Evolutionary conservation across 2,113 vertebrate genomes (phyloP).

Genomic region (Neolamprologus ventralis): DNA sequence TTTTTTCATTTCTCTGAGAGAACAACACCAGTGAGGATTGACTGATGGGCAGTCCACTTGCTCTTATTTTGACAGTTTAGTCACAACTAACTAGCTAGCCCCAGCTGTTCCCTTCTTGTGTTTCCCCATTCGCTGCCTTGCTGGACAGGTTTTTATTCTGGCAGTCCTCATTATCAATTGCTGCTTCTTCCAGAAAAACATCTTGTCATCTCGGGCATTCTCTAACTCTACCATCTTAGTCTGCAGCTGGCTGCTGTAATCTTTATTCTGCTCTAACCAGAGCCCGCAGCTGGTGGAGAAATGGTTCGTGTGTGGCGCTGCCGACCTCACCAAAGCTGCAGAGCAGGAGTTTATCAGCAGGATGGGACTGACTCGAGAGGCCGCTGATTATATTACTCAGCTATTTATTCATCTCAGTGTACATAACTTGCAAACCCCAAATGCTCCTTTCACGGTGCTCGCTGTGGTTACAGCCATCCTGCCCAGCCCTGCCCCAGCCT

Average conservation of each 20-base stretch:
- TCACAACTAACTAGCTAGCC: neutral
- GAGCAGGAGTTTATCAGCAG: neutral
- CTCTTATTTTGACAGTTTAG: neutral
- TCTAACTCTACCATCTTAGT: neutral
- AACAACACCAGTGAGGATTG: accelerated
- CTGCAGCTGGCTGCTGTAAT: neutral
- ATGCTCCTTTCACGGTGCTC: neutral
- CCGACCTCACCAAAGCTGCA: neutral
- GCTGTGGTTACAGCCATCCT: neutral
- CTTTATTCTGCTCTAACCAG: neutral
- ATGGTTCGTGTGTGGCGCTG: neutral
- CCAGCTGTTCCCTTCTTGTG: neutral
- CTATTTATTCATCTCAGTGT: neutral
- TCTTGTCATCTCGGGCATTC: neutral
- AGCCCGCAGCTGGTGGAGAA: neutral
- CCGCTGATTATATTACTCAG: neutral
- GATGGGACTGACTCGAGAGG: neutral
- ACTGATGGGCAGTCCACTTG: neutral
- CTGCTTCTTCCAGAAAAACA: neutral
- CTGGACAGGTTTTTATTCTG: neutral
- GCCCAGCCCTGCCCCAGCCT: neutral
- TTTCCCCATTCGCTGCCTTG: neutral
- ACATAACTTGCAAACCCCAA: neutral
- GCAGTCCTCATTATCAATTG: neutral
- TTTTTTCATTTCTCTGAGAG: neutral